Conservation (phyloP, 2,797 vertebrate genomes). For the Clarias pachynema region DNA sequence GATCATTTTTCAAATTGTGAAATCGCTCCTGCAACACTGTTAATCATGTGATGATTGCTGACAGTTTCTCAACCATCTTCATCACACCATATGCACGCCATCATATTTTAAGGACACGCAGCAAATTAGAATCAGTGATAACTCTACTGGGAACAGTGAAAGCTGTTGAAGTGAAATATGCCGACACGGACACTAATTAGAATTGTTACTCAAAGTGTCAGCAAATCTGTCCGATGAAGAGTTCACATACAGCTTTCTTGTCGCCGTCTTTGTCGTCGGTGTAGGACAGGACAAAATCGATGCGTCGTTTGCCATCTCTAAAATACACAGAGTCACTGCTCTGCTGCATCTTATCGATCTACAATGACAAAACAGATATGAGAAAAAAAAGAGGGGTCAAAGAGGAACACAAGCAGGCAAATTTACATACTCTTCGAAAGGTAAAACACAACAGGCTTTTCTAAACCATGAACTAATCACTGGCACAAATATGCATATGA, state of each 20-base stretch:
- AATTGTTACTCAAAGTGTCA: not conserved
- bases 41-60: not conserved
- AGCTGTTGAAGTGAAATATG: not conserved
- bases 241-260: constrained; percentile 71
- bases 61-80: not conserved
- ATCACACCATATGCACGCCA: not conserved
- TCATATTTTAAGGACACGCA: not conserved
- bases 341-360: constrained; percentile 70
- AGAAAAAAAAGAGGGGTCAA: not conserved
- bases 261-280: constrained; percentile 78
- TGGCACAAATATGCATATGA: not conserved
- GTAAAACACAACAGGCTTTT: not conserved
- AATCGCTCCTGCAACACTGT: not conserved
- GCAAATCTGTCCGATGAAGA: not conserved
- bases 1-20: not conserved
- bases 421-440: not conserved
- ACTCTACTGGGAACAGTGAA: not conserved
- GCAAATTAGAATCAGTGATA: not conserved
- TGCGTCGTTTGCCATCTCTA: constrained; percentile 74
- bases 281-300: constrained; percentile 80
- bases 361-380: constrained; percentile 10
- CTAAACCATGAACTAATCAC: not conserved
- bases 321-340: constrained; percentile 80
- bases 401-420: not conserved
- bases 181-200: not conserved